Percentiles rank a stretch among this genome's conserved stretches.
Evolutionary conservation across 2,888 invertebrate genomes (phyloP).

Genomic region (Nemotelus pantherinus): DNA sequence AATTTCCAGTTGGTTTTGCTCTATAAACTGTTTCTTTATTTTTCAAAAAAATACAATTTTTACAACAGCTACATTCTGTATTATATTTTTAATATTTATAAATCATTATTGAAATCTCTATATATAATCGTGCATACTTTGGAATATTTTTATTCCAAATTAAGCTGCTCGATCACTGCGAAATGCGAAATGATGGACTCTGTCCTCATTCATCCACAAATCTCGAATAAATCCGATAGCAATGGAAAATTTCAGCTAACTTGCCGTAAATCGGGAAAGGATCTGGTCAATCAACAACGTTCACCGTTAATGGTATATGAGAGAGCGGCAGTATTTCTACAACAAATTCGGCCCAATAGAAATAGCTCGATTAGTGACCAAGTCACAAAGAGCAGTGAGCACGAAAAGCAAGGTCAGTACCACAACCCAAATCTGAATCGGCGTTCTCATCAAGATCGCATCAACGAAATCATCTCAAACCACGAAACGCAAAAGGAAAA

Average conservation of each 20-base stretch:
- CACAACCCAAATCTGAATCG: background rate
- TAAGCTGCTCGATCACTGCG: background rate
- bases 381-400: background rate
- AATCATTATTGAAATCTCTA: no score
- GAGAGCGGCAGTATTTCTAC: conserved; percentile 46
- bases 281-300: conserved; percentile 1
- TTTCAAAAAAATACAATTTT: no score
- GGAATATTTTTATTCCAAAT: background rate
- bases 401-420: background rate
- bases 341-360: conserved; percentile 37
- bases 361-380: conserved; percentile 17
- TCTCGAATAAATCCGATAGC: background rate
- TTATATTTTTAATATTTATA: no score
- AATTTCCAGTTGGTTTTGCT: no score
- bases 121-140: no score
- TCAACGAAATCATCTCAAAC: conserved; percentile 2
- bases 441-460: background rate
- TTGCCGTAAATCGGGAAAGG: conserved; percentile 2
- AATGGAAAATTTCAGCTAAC: background rate
- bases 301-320: conserved; percentile 47
- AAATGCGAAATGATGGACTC: conserved; percentile 1
- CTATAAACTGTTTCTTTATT: no score
- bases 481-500: background rate
- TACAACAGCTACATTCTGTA: no score
- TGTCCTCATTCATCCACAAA: background rate